A percentile compares a stretch with the other conserved stretches of the same genome.
These are phyloP conservation scores for Sebastes dallii DNA, from an alignment of 2,797 vertebrate species.

Conservation along the genomic window DNA sequence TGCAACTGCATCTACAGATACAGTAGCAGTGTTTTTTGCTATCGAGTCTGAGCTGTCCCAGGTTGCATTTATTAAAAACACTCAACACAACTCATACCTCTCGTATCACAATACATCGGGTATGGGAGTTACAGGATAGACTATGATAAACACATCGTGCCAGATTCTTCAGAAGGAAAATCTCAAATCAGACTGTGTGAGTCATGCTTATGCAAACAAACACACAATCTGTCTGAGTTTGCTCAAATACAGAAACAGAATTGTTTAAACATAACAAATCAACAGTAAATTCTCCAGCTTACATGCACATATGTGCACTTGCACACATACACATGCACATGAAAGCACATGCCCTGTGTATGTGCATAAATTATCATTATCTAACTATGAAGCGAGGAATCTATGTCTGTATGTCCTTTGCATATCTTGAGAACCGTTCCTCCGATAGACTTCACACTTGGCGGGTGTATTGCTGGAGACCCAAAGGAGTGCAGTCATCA, in stretches of 20 bases:
- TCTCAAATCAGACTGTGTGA: slow-evolving; percentile 20
- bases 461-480: too few species aligned
- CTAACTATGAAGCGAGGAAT: too few species aligned
- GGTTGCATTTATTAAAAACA: slow-evolving; percentile 17
- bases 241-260: slow-evolving; percentile 15
- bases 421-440: too few species aligned
- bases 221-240: slow-evolving; percentile 21
- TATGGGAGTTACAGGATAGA: neutral
- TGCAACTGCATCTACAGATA: neutral
- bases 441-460: too few species aligned
- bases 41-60: neutral
- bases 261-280: slow-evolving; percentile 21
- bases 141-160: slow-evolving; percentile 7
- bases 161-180: slow-evolving; percentile 18
- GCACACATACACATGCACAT: neutral
- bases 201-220: slow-evolving; percentile 32
- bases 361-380: neutral
- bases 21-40: neutral
- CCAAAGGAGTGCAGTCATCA: too few species aligned
- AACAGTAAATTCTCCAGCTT: slow-evolving; percentile 8
- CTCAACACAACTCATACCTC: neutral
- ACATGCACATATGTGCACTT: slow-evolving; percentile 6
- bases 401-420: too few species aligned
- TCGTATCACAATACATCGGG: slow-evolving; percentile 10
- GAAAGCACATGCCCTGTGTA: neutral